phyloP scores from a whole-genome alignment of 2,888 invertebrate species.

The Andrena praecox region DNA sequence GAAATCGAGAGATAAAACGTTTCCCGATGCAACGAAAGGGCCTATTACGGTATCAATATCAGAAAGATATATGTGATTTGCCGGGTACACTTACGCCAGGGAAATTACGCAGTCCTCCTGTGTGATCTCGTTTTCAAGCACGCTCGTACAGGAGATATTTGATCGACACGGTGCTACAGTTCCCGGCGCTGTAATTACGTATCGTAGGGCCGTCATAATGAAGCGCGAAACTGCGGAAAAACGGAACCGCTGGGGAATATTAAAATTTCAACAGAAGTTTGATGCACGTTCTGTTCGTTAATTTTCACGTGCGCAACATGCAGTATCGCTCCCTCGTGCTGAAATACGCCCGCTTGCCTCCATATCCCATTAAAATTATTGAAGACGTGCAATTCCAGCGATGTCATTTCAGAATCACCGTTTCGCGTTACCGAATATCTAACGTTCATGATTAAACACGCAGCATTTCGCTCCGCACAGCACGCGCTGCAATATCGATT shows the following conservation, averaged over 20 bases:
- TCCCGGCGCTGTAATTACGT: slow-evolving; percentile 18
- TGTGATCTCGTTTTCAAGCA: slow-evolving; percentile 5
- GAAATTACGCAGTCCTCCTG: slow-evolving; percentile 8
- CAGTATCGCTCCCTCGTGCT: neutral
- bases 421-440: neutral
- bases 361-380: neutral
- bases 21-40: neutral
- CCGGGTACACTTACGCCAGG: slow-evolving; percentile 20
- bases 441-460: slow-evolving; percentile 5
- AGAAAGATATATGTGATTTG: slow-evolving; percentile 10
- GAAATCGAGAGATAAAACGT: neutral
- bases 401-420: neutral
- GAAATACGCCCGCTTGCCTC: neutral
- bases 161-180: slow-evolving; percentile 18
- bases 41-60: neutral
- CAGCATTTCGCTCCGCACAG: neutral
- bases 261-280: slow-evolving; percentile 9
- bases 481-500: neutral
- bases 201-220: slow-evolving; percentile 32
- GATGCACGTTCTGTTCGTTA: neutral
- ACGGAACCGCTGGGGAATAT: neutral
- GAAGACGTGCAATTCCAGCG: neutral
- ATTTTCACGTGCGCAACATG: neutral
- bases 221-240: slow-evolving; percentile 21
- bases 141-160: slow-evolving; percentile 4